Base-by-base conservation (phyloP, 2,888 invertebrate genomes). In the Sicus ferrugineus region DNA sequence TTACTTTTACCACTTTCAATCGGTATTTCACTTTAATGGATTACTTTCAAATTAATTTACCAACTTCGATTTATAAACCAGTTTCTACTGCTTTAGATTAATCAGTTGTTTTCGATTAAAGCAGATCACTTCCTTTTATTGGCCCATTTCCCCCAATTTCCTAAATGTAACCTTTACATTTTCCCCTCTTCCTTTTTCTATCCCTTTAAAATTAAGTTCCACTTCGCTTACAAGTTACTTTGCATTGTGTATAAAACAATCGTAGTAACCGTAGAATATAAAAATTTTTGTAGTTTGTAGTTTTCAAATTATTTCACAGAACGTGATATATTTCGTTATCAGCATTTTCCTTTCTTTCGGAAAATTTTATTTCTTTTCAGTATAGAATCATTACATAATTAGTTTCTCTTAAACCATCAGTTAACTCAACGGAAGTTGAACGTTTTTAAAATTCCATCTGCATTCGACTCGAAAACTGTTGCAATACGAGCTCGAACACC, bases 321-420 rank as follows among this genome's bases (percentile, higher is more conserved):
- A 72, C 72, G 70, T 72, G 65, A 71, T 73, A 68, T 69, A 48
- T 70, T 71, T 72, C 72, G 70, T 72, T 66, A 69, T 72, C 70
- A 73, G 70, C 68, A 71, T 75, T 75, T 75, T 74, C 73, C 72
- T 73, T 73, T 74, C 72, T 73, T 75, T 75, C 73, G 74, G 72
- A 74, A 73, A 75, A 73, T 69, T 70, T 70, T 42, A 68, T 73
- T 72, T 70, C 69, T 72, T 75, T 73, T 75, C 62, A 72, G 69
- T 72, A 74, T 71, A 67, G 67, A 46, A 67, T 67, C 58, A 68
- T 68, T 69, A 64, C 48, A 64, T 56, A 67, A 66, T 72, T 70
- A 68, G 70, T 68, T 66, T 48, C 30, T 28, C 56, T 50, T 70
- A 68, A 72, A 67, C 70, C 68, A 58, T 70, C 72, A 70, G 67